These are phyloP conservation scores for Drosophila borealis DNA, from an alignment of 2,888 invertebrate genomes.

Conservation along the genomic window DNA sequence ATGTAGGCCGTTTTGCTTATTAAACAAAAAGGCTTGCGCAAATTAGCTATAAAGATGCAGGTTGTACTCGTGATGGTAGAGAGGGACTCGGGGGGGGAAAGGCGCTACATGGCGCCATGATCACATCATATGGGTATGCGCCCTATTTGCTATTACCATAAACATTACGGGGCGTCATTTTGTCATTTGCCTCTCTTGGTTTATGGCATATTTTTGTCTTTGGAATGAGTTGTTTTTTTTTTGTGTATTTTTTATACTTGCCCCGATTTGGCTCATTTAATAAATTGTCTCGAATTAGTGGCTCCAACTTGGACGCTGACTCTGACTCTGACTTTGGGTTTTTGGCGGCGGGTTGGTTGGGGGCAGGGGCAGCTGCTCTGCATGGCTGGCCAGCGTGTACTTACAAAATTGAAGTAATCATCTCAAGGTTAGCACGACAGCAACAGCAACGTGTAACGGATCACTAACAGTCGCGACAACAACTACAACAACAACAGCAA, in stretches of 20 bases:
- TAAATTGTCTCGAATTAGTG: conserved; percentile 74
- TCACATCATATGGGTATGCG: conserved; percentile 41
- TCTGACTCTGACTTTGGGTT: conserved; percentile 8
- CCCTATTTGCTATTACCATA: conserved; percentile 50
- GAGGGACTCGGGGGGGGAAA: conserved; percentile 7
- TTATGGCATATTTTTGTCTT: conserved; percentile 34
- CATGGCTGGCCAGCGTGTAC: conserved; percentile 50
- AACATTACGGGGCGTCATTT: conserved; percentile 45
- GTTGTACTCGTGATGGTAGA: conserved; percentile 5
- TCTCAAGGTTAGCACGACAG: conserved; percentile 81
- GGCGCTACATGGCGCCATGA: conserved; percentile 44
- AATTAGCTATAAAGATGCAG: conserved; percentile 40
- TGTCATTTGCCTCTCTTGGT: conserved; percentile 31
- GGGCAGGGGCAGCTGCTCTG: conserved; percentile 13
- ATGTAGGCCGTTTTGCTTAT: conserved; percentile 73
- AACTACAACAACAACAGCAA: conserved; percentile 17
- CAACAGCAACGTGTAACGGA: conserved; percentile 70
- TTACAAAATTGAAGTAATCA: conserved; percentile 73
- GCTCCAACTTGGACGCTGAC: conserved; percentile 25
- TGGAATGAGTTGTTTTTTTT: background rate
- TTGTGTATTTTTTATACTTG: conserved; percentile 36
- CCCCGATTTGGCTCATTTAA: conserved; percentile 69
- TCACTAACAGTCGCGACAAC: conserved; percentile 62
- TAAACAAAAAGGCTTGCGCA: conserved; percentile 61
- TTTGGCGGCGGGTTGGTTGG: background rate